A percentile compares a stretch with the other conserved stretches of the same genome.
These are phyloP conservation scores for Drosophila sturtevanti DNA, from an alignment of 1,140 invertebrate species.

Conservation along the genomic window DNA sequence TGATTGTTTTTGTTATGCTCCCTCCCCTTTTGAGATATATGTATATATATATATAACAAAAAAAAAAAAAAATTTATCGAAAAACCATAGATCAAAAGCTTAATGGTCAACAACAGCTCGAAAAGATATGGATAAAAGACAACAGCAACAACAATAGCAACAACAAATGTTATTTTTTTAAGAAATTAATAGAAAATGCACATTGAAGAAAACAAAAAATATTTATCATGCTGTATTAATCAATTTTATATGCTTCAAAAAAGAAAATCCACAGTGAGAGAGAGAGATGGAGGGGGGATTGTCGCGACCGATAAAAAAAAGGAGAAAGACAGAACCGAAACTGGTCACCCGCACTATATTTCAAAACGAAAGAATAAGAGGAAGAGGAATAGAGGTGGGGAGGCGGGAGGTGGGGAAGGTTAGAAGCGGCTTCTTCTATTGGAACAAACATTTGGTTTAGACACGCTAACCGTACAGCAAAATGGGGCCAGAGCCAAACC, in stretches of 20 bases:
- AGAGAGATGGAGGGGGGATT: conserved; percentile 9
- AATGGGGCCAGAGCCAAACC: conserved; percentile 75
- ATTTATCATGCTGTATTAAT: conserved; percentile 80
- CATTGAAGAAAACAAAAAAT: conserved; percentile 52
- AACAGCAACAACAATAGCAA: background rate
- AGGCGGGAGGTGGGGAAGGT: conserved; percentile 24
- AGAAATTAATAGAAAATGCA: conserved; percentile 36
- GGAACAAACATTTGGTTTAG: conserved; percentile 66
- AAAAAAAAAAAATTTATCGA: conserved; percentile 43
- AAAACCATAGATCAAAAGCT: conserved; percentile 70
- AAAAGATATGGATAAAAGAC: conserved; percentile 50
- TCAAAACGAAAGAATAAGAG: conserved; percentile 19
- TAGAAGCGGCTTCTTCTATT: conserved; percentile 53
- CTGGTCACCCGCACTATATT: conserved; percentile 56
- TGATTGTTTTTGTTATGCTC: conserved; percentile 42
- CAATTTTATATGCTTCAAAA: conserved; percentile 73
- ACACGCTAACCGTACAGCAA: conserved; percentile 62
- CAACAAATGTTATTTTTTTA: background rate
- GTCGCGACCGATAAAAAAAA: conserved; percentile 57
- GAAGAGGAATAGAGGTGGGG: conserved; percentile 11
- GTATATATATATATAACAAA: conserved; percentile 19
- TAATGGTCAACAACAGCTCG: conserved; percentile 52
- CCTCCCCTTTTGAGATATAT: too few species aligned
- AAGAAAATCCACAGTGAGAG: conserved; percentile 11
- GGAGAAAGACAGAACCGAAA: conserved; percentile 46